Conservation (phyloP, 2,113 vertebrate species). For the Guaruba guarouba region DNA sequence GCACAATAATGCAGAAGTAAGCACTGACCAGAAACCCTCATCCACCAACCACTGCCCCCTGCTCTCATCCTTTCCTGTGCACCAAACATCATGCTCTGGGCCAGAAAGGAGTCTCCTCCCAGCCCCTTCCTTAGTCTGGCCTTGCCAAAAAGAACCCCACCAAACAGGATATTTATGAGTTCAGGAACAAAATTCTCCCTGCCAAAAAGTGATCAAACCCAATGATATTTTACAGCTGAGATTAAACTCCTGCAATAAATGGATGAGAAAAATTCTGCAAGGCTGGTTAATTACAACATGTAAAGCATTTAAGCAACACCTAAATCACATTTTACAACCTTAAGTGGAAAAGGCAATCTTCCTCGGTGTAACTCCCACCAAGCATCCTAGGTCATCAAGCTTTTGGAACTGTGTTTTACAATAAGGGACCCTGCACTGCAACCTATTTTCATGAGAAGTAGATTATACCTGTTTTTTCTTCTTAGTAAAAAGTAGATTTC, state of each 20-base stretch:
- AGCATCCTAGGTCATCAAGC: not conserved
- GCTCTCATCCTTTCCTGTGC: not conserved
- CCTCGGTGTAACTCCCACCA: not conserved
- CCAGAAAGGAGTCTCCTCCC: not conserved
- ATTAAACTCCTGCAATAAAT: not conserved
- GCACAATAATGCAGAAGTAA: not conserved
- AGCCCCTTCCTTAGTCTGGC: not conserved
- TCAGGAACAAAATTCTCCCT: not conserved
- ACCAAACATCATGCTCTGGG: not conserved
- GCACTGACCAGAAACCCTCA: not conserved
- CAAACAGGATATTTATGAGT: rapidly evolving
- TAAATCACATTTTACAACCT: constrained; percentile 50
- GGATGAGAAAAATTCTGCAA: constrained; percentile 8
- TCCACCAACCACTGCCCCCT: not conserved
- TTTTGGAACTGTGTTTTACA: not conserved
- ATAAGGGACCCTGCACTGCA: not conserved
- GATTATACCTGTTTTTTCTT: not conserved
- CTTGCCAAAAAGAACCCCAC: not conserved
- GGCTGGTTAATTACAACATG: constrained; percentile 14
- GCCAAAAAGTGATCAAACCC: not conserved
- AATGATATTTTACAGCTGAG: not conserved
- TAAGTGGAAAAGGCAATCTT: not conserved
- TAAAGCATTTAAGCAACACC: not conserved
- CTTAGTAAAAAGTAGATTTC: not conserved
- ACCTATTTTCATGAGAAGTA: not conserved